Evolutionary conservation across 2,113 vertebrate species (phyloP).

Genomic region (Toxotes jaculatrix): DNA sequence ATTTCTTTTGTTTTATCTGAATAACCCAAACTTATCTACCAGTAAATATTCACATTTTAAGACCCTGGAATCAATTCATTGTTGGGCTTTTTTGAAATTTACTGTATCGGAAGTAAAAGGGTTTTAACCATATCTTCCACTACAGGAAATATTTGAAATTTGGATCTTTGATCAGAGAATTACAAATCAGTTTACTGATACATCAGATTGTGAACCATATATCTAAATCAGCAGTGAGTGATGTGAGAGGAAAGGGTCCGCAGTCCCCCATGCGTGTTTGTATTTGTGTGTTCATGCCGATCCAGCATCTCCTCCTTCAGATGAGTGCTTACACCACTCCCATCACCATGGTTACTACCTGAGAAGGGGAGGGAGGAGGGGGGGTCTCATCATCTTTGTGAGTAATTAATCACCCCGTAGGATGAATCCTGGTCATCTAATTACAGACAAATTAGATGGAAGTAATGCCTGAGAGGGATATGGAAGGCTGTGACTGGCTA

Average conservation of each 20-base stretch:
- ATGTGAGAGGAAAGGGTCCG: not conserved
- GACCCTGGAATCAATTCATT: no score
- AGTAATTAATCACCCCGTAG: conserved; percentile 73
- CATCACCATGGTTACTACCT: conserved; percentile 66
- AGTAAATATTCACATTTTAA: not conserved
- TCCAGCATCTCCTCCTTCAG: conserved; percentile 22
- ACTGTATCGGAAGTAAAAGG: no score
- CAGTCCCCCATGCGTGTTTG: not conserved
- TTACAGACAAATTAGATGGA: conserved; percentile 72
- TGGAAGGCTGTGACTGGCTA: conserved; percentile 15
- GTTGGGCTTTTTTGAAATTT: no score
- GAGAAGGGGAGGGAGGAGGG: not conserved
- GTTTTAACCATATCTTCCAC: no score
- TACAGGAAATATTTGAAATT: not conserved
- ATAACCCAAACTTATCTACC: not conserved
- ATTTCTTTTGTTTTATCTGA: not conserved
- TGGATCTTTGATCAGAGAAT: not conserved
- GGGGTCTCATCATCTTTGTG: conserved; percentile 41
- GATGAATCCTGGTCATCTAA: conserved; percentile 72
- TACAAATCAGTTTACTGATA: not conserved
- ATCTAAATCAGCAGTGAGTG: not conserved
- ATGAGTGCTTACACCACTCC: conserved; percentile 12
- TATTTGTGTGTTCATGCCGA: not conserved
- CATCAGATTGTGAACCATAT: not conserved
- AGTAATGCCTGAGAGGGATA: conserved; percentile 55